These are phyloP conservation scores for Montifringilla adamsi DNA, from an alignment of 2,113 vertebrate species.

Conservation along the genomic window DNA sequence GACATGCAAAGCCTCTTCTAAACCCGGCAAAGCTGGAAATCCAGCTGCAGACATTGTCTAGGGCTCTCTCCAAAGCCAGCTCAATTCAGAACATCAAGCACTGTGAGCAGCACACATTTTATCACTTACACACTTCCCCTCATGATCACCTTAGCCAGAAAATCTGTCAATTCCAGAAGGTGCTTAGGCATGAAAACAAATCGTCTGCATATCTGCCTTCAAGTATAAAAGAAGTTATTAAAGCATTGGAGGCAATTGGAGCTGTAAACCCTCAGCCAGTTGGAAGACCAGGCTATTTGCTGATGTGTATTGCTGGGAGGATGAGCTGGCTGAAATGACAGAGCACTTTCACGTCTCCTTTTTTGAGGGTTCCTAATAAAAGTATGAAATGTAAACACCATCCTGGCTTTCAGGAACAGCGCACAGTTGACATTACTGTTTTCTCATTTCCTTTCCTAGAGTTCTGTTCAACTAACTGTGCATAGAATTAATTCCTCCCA, in stretches of 20 bases:
- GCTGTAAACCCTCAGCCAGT: neutral
- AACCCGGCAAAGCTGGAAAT: neutral
- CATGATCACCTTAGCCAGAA: neutral
- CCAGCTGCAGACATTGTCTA: neutral
- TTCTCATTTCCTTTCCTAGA: slow-evolving; percentile 27
- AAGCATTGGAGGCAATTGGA: neutral
- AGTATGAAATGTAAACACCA: neutral
- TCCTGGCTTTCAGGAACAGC: neutral
- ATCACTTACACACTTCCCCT: neutral
- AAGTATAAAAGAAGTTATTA: neutral
- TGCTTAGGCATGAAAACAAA: slow-evolving; percentile 4
- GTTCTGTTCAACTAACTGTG: neutral
- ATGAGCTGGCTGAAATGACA: neutral
- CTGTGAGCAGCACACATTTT: neutral
- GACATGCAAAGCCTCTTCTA: neutral
- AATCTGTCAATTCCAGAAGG: neutral
- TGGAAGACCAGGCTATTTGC: neutral
- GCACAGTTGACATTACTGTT: neutral
- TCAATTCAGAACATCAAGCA: neutral
- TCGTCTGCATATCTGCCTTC: neutral
- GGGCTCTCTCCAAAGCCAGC: neutral
- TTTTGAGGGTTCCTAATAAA: neutral
- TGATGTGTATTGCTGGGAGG: neutral
- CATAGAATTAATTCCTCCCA: slow-evolving; percentile 5
- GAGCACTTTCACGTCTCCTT: neutral